Base-by-base conservation (phyloP, 1,140 invertebrate species). In the Leptinotarsa undecemlineata region DNA sequence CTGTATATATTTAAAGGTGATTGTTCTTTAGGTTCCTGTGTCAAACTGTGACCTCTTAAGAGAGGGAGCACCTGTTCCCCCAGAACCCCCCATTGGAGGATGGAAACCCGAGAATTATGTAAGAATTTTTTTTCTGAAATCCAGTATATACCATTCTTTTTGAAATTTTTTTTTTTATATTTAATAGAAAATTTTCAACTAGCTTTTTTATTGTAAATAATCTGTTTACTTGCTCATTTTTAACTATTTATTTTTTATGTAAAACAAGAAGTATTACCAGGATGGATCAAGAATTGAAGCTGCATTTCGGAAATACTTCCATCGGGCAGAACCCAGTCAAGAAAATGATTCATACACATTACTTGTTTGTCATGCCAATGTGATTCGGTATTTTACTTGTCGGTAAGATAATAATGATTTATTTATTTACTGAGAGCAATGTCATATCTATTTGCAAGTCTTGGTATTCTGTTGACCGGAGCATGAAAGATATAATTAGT, bases 251-350 rank as follows among this genome's bases (percentile, higher is more conserved):
- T 33, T 33, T 33, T 33, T 33, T 33, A 33, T 33, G 33, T 33
- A 33, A 33, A 33, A 33, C 85, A 88, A 95, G 92, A 90, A 98
- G 95, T 98, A 96, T 87, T 95, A 91, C 85, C 90, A 93, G 84
- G 97, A 99, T 86, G 95, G 97, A n/a, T 92, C 96, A 0, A 88
- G 98, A 76, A 99, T 99, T 80, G 98, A 99, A 87, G 95, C 96
- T 5, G 98, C 93, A 6, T 99, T 99, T 86, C 87, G 97, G 66
- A 92, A 94, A 80, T 97, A 98, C 86, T 95, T 99, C 85, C 91
- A 99, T 86, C 88, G 98, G 72, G 97, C 98, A 20, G 86, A 90
- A 68, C 89, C 92, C 2, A 86, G 88, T 4, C 96, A 99, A 86
- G 88, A 91, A 66, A 87, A 92, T 73, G 96, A 99, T 84, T 91